Evolutionary conservation across 2,797 vertebrate species (phyloP).

Genomic region (Sebastes minor): DNA sequence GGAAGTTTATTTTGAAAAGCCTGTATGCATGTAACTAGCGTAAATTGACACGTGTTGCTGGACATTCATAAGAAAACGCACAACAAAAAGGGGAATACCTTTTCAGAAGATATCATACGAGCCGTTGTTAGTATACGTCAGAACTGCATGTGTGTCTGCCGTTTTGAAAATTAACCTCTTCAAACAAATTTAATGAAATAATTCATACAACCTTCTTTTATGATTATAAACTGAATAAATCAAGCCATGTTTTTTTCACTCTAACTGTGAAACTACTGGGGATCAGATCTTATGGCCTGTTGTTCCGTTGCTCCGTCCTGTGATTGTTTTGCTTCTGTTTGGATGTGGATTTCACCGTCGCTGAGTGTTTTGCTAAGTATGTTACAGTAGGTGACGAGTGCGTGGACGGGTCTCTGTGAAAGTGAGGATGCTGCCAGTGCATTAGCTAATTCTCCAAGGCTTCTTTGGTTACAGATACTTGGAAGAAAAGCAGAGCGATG

Average conservation of each 20-base stretch:
- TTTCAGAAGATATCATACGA: neutral
- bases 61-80: too few species aligned
- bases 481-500: constrained; percentile 27
- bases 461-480: constrained; percentile 55
- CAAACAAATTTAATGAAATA: neutral
- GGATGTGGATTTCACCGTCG: constrained; percentile 9
- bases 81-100: too few species aligned
- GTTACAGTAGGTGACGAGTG: neutral
- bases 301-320: neutral
- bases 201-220: neutral
- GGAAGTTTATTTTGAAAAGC: neutral
- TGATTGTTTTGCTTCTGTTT: constrained; percentile 4
- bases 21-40: too few species aligned
- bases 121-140: too few species aligned
- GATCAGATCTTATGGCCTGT: neutral
- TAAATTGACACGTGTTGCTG: too few species aligned
- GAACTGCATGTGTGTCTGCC: neutral
- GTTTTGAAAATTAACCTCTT: neutral
- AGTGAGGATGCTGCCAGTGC: constrained; percentile 51
- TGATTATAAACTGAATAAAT: neutral
- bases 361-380: constrained; percentile 34
- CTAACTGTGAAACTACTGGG: neutral
- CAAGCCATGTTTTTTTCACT: neutral
- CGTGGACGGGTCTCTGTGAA: constrained; percentile 25
- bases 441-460: constrained; percentile 59